These are phyloP conservation scores for Lasioglossum baleicum DNA, from an alignment of 1,140 invertebrate genomes.

Conservation along the genomic window DNA sequence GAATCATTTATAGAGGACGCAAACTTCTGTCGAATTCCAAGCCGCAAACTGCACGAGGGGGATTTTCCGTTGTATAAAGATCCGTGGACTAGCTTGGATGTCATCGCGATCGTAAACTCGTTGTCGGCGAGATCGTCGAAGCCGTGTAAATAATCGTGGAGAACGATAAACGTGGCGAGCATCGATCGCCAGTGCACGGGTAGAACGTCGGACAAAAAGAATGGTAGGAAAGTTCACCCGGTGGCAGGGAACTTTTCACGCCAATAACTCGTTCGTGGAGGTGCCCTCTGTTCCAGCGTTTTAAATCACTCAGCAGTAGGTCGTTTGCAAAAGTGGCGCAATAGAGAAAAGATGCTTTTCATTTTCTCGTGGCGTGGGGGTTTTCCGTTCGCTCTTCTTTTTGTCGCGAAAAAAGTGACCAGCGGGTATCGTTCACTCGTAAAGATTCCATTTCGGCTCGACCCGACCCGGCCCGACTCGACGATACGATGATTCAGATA, in stretches of 20 bases:
- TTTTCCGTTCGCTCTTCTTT: background rate
- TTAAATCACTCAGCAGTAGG: background rate
- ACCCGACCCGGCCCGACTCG: background rate
- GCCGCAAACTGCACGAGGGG: too few relatives aligned
- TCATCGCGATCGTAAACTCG: background rate
- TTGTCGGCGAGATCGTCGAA: background rate
- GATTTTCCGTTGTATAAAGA: background rate
- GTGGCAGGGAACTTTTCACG: background rate
- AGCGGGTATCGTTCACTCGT: conserved; percentile 22
- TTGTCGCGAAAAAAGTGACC: conserved; percentile 15
- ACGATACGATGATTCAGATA: too few relatives aligned
- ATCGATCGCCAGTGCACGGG: background rate
- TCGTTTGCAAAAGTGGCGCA: background rate
- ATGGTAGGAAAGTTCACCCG: background rate
- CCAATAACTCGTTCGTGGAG: background rate
- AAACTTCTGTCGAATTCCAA: too few relatives aligned
- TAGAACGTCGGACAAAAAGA: background rate
- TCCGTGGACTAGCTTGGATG: background rate
- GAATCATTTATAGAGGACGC: too few relatives aligned
- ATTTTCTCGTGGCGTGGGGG: background rate
- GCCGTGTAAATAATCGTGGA: background rate
- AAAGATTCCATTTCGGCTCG: conserved; percentile 51
- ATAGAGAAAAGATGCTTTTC: conserved; percentile 3
- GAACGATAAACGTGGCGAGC: background rate
- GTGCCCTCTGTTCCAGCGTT: background rate